Evolutionary conservation across 2,113 vertebrate species (phyloP).

Genomic region (Onychostoma macrolepis): DNA sequence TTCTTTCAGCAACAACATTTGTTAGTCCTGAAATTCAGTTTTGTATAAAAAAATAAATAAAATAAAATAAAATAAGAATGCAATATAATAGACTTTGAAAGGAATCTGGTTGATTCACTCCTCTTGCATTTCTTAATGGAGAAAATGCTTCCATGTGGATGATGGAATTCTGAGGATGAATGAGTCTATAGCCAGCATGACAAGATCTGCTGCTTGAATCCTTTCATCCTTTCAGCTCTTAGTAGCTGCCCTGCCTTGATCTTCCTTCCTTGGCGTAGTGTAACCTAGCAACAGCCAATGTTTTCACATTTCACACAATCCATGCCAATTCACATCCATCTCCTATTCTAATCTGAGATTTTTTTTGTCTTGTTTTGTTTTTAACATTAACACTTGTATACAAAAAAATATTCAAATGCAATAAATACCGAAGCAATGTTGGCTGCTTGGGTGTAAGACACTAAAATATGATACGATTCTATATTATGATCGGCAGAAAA

Average conservation of each 20-base stretch:
- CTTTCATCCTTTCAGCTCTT: not conserved
- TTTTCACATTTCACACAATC: not conserved
- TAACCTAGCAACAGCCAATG: slow-evolving; percentile 9
- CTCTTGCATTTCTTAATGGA: not conserved
- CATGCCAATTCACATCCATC: not conserved
- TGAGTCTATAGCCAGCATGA: not conserved
- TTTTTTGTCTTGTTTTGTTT: not conserved
- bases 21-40: not conserved
- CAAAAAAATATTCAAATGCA: not conserved
- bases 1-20: not conserved
- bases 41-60: not conserved
- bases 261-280: not conserved
- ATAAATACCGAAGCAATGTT: not conserved
- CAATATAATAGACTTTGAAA: not conserved
- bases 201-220: not conserved
- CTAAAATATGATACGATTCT: not conserved
- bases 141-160: not conserved
- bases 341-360: not conserved
- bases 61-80: not conserved
- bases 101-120: not conserved
- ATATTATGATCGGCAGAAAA: not conserved
- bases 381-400: not conserved
- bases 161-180: slow-evolving; percentile 5
- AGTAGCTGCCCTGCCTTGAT: slow-evolving; percentile 2
- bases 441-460: not conserved